Evolutionary conservation across 2,888 invertebrate genomes (phyloP), one percentile per base, ranked within the genome.

Genomic region (Tetragonula carbonaria): DNA sequence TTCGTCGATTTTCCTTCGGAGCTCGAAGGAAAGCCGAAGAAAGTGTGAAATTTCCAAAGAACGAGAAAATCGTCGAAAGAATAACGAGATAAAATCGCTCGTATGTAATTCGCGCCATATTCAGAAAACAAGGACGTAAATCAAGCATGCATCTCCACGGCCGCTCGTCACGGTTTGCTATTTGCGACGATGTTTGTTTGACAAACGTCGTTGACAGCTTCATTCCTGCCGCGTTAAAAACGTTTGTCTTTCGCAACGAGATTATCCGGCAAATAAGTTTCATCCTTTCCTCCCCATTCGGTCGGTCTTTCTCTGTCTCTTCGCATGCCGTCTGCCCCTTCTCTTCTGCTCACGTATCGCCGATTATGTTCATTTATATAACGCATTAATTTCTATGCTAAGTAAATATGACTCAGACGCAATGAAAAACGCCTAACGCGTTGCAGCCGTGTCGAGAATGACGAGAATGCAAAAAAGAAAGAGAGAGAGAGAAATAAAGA

Each of bases 301-400:
- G 45, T 21, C 28, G 4, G 50, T 18, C 59, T 62, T 23, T 51
- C n/a, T 45, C 4, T 18, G 16, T 8, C n/a, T 57, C 11, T 23
- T 18, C 14, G 13, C 21, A 28, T 28, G 28, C 28, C 28, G 28
- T 28, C 33, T 28, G 28, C 59, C 16, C n/a, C n/a, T n/a, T 23
- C 51, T n/a, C 5, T 57, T 23, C 38, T 16, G n/a, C 66, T 59
- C 21, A 33, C 33, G 11, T 38, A 55, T 50, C 75, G 13, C 21
- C 51, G 59, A 76, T 77, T 78, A 72, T 23, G 72, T 65, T 84
- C 87, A 71, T 77, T 72, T 77, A 57, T 80, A 62, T 86, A 86
- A 88, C 82, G 80, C 79, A 82, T 88, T 88, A 88, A 88, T 88
- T 79, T 88, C 86, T 88, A 87, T 87, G 88, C 88, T 81, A 81